Evolutionary conservation across 2,888 invertebrate species (phyloP), one percentile per base, ranked within the genome.

Genomic region (Tetropium fuscum): DNA sequence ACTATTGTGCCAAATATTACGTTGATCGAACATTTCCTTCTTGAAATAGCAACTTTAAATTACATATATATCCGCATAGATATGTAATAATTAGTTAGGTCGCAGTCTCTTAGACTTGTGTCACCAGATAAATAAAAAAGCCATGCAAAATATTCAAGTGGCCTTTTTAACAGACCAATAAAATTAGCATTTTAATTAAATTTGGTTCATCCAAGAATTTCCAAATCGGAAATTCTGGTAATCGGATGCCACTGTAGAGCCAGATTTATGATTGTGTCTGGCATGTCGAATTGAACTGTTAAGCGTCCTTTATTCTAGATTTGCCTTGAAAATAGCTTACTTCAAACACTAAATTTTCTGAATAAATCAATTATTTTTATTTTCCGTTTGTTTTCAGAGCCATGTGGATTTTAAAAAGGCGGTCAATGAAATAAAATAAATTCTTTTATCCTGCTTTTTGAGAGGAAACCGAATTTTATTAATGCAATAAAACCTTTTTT

Each of bases 171-270:
- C 64, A 60, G 57, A 64, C 66, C 60, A 67, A 68, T 71, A 70
- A 71, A 71, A 71, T 71, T 71, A 67, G 68, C 71, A 71, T 71
- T 71, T 71, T 71, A 69, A 71, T 71, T 71, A 71, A 71, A 71
- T 69, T 64, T 61, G 66, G 61, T 63, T 60, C 58, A 66, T 68
- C 66, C 56, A 44, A 60, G 61, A 58, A 58, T 55, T 57, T 63
- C 64, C 60, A 63, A 68, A 67, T 69, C 64, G 69, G 64, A 64
- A 64, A 65, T 51, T 57, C 62, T 51, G 58, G 54, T 65, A 60
- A 66, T 66, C 64, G 60, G 41, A 56, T 48, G 55, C 53, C 60
- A 58, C 44, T 58, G 47, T 32, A 51, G 49, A 49, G 32, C 40
- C 56, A 49, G 56, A 57, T 57, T 57, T 57, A 57, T 57, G 56